phyloP scores from a whole-genome alignment of 2,888 invertebrate species.

The Chydorus sphaericus region DNA sequence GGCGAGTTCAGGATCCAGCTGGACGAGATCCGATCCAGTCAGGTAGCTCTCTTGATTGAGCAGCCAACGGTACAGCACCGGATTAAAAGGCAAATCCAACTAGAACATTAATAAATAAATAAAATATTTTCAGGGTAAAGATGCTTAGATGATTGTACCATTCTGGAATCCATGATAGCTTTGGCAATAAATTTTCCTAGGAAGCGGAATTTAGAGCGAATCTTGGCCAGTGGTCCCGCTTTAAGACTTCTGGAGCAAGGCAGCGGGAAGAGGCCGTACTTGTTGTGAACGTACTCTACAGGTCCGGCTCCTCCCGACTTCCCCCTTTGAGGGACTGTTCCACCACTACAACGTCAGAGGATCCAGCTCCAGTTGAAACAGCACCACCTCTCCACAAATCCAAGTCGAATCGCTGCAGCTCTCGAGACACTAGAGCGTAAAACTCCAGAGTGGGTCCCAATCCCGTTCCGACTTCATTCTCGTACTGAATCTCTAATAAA shows the following conservation, averaged over 20 bases:
- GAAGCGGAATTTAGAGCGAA: slow-evolving; percentile 85
- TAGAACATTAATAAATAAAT: slow-evolving; percentile 30
- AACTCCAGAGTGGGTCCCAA: slow-evolving; percentile 98
- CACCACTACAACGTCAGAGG: too few species aligned
- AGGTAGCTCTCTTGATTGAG: slow-evolving; percentile 72
- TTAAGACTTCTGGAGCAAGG: slow-evolving; percentile 66
- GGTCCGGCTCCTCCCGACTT: background rate
- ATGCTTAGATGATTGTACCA: slow-evolving; percentile 45
- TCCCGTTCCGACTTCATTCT: slow-evolving; percentile 76
- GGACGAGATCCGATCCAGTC: slow-evolving; percentile 60
- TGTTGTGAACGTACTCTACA: slow-evolving; percentile 52
- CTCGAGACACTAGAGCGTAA: slow-evolving; percentile 88
- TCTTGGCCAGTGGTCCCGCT: slow-evolving; percentile 53
- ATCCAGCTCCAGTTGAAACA: slow-evolving; percentile 17
- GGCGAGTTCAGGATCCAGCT: slow-evolving; percentile 77
- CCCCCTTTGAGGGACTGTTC: slow-evolving; percentile 28
- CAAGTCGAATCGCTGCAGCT: slow-evolving; percentile 80
- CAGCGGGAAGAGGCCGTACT: slow-evolving; percentile 77
- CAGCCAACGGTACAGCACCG: slow-evolving; percentile 92
- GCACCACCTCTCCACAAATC: slow-evolving; percentile 78
- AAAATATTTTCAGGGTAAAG: background rate
- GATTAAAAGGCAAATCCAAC: slow-evolving; percentile 91
- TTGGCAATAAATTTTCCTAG: slow-evolving; percentile 98
- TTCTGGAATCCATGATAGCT: slow-evolving; percentile 96
- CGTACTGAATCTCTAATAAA: slow-evolving; percentile 68